Conservation (phyloP, 2,797 vertebrate genomes). For the Sphenopsis melanotis region DNA sequence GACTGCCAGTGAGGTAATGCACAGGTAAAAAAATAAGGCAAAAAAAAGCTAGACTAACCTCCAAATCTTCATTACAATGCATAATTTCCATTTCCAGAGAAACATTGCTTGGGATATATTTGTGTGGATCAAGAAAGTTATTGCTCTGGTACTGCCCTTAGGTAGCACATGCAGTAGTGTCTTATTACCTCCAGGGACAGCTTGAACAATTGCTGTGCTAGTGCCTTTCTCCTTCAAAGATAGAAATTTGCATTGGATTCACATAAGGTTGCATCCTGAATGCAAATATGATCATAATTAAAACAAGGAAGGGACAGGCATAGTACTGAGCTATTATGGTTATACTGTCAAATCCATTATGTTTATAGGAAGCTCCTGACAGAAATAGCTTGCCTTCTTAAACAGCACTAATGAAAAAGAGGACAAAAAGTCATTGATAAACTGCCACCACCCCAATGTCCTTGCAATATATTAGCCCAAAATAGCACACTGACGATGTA, state of each 20-base stretch:
- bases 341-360: slow-evolving; percentile 51
- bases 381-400: slow-evolving; percentile 39
- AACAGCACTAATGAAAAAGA: slow-evolving; percentile 48
- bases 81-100: not conserved
- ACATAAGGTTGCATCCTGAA: slow-evolving; percentile 63
- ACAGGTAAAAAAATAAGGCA: not conserved
- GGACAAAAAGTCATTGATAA: slow-evolving; percentile 49
- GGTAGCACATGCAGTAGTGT: not conserved
- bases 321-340: slow-evolving; percentile 30
- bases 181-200: slow-evolving; percentile 27
- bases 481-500: slow-evolving; percentile 31
- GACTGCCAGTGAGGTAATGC: not conserved
- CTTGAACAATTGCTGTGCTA: slow-evolving; percentile 50
- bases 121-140: slow-evolving; percentile 17
- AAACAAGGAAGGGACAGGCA: slow-evolving; percentile 33
- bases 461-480: slow-evolving; percentile 52
- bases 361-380: slow-evolving; percentile 25
- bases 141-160: not conserved
- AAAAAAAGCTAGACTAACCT: not conserved
- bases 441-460: slow-evolving; percentile 29
- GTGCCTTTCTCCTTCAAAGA: slow-evolving; percentile 39
- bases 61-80: slow-evolving; percentile 24
- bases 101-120: not conserved
- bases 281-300: slow-evolving; percentile 70
- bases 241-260: slow-evolving; percentile 62